Evolutionary conservation across 2,888 invertebrate genomes (phyloP), one percentile per base, ranked within the genome.

Genomic region (Nephrotoma appendiculata): DNA sequence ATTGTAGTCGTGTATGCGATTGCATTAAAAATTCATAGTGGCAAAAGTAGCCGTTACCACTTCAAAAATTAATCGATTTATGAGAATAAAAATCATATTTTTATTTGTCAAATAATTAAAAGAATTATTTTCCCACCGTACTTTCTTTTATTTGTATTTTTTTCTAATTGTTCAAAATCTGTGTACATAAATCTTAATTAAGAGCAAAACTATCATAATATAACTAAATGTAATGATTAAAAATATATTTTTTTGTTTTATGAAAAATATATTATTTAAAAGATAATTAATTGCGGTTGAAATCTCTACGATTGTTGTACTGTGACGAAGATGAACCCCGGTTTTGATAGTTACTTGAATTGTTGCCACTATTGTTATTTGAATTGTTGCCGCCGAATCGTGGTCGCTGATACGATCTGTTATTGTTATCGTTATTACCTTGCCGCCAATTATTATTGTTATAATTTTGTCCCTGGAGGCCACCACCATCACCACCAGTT

Each of bases 21-120:
- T 31, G 71, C 19, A 71, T 71, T 71, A 71, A 71, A 71, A 71
- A 71, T 71, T 31, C 71, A 71, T 84, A 84, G 84, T 84, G 84
- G 84, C 42, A 84, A 84, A 84, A 84, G 84, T 84, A 84, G 84
- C 84, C 84, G 84, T 84, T 84, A 84, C 84, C 84, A 84, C 84
- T 84, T 84, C 43, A 84, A 84, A 84, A 42, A 84, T 15, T 42
- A 84, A 84, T 84, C 84, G 84, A 84, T 84, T 71, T 71, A 71
- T 71, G 15, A n/a, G 52, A 52, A 52, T 52, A 15, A 52, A 52
- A 52, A 52, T 52, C 52, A 52, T 7, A 71, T 71, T 71, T 31
- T 71, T 71, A 71, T 71, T 71, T 71, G 71, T 71, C 71, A 71
- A 71, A 71, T 71, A 71, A 71, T 71, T 84, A 84, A 42, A 84